phyloP scores from a whole-genome alignment of 2,797 vertebrate genomes.

The Enteromius viviparus region DNA sequence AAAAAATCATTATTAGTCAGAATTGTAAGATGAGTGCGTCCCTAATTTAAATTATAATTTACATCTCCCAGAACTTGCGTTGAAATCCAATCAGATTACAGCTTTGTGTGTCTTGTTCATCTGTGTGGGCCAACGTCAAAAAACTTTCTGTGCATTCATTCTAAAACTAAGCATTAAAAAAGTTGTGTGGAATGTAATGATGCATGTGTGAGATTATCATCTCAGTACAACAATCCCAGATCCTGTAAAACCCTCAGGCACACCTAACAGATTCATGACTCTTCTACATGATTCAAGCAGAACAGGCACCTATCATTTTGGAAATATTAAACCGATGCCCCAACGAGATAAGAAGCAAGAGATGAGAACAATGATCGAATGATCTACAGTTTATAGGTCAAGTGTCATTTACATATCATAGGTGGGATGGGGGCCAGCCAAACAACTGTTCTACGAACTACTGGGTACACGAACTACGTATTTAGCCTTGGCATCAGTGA shows the following conservation, averaged over 20 bases:
- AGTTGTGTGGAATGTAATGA: background rate
- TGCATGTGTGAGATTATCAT: background rate
- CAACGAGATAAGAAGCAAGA: background rate
- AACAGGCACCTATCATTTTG: background rate
- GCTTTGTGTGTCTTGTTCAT: background rate
- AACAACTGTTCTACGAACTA: slow-evolving; percentile 27
- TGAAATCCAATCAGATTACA: background rate
- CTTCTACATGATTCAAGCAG: background rate
- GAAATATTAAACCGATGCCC: background rate
- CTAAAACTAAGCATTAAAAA: background rate
- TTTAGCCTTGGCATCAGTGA: slow-evolving; percentile 41
- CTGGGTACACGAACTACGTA: slow-evolving; percentile 24
- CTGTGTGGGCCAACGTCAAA: background rate
- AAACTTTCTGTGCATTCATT: background rate
- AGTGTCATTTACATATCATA: slow-evolving; percentile 24
- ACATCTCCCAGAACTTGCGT: background rate
- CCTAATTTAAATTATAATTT: background rate
- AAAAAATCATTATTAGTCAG: background rate
- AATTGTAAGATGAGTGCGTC: background rate
- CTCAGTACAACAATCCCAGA: background rate
- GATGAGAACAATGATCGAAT: slow-evolving; percentile 4
- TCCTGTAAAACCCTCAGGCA: background rate
- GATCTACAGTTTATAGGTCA: slow-evolving; percentile 16
- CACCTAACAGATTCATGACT: background rate
- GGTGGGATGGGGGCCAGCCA: slow-evolving; percentile 13